phyloP scores from a whole-genome alignment of 2,113 vertebrate genomes.

The Machaerirhynchus nigripectus region DNA sequence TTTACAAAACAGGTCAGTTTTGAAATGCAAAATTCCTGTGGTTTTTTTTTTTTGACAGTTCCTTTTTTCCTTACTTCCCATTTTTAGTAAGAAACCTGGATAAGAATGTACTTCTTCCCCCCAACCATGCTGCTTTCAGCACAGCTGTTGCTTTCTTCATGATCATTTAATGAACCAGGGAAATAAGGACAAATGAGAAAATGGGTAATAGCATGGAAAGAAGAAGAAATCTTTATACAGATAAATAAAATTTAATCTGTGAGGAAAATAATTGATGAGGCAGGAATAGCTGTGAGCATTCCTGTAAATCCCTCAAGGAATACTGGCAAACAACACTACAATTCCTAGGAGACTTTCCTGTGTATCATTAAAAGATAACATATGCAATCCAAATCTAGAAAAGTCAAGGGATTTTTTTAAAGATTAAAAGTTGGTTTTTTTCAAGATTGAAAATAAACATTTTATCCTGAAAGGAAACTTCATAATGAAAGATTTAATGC shows the following conservation, averaged over 20 bases:
- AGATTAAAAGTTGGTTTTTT: neutral
- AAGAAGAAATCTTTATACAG: neutral
- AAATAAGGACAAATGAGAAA: conserved; percentile 20
- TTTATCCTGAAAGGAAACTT: conserved; percentile 48
- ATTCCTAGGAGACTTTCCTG: neutral
- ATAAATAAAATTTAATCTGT: conserved; percentile 18
- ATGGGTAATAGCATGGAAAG: neutral
- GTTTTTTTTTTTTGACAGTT: neutral
- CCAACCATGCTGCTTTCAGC: neutral
- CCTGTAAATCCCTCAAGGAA: neutral
- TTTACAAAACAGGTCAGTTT: neutral
- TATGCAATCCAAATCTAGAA: neutral
- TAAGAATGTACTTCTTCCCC: neutral
- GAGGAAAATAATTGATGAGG: conserved; percentile 27
- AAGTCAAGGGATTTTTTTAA: conserved; percentile 17
- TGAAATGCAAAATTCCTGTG: neutral
- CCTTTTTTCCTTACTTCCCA: neutral
- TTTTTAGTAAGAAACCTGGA: neutral
- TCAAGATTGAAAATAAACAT: conserved; percentile 6
- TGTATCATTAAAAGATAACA: neutral
- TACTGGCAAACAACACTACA: neutral
- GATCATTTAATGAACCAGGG: conserved; percentile 12
- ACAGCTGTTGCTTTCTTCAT: conserved; percentile 6
- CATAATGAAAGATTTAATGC: conserved; percentile 50
- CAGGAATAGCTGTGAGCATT: neutral